phyloP scores from a whole-genome alignment of 2,888 invertebrate genomes.

The Amblyjoppa fuscipennis region DNA sequence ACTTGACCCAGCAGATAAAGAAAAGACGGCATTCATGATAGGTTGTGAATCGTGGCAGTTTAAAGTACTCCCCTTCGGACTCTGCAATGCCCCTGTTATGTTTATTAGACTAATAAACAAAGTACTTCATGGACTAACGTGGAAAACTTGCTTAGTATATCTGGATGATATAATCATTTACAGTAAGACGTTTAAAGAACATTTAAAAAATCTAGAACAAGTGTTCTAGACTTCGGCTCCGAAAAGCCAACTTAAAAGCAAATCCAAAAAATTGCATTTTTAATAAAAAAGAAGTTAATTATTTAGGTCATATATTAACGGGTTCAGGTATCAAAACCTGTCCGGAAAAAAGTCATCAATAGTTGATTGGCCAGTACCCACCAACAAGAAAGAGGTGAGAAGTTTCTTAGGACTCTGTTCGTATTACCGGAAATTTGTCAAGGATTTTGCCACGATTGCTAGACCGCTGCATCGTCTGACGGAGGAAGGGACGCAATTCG shows the following conservation, averaged over 20 bases:
- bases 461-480: no score
- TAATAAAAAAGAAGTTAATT: slow-evolving; percentile 8
- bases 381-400: no score
- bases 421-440: no score
- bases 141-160: slow-evolving; percentile 68
- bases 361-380: no score
- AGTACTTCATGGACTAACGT: slow-evolving; percentile 72
- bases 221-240: not conserved
- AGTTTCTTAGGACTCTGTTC: no score
- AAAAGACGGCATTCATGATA: slow-evolving; percentile 33
- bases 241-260: slow-evolving; percentile 11
- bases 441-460: no score
- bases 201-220: slow-evolving; percentile 49
- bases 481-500: no score
- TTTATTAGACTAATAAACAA: slow-evolving; percentile 46
- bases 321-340: slow-evolving; percentile 31
- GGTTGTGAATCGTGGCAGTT: slow-evolving; percentile 46
- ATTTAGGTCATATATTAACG: slow-evolving; percentile 32
- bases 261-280: slow-evolving; percentile 22
- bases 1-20: slow-evolving; percentile 12
- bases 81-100: slow-evolving; percentile 48
- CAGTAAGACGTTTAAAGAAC: slow-evolving; percentile 60
- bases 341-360: slow-evolving; percentile 38
- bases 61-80: slow-evolving; percentile 46
- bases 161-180: slow-evolving; percentile 69